A percentile compares a stretch with the other conserved stretches of the same genome.
phyloP scores from a whole-genome alignment of 2,113 vertebrate genomes.

The Chionomys nivalis region DNA sequence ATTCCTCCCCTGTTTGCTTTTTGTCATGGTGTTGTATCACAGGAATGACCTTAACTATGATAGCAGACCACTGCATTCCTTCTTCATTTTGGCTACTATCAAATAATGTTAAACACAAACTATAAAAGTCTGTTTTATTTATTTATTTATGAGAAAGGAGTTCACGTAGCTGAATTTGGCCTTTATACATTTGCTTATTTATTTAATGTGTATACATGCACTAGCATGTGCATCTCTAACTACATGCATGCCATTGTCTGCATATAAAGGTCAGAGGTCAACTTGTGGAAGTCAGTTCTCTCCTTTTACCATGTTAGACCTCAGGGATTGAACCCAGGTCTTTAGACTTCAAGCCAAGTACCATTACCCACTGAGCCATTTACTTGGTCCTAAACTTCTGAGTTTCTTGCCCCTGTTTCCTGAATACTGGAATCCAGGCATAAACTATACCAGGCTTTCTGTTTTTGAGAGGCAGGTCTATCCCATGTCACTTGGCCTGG shows the following conservation, averaged over 20 bases:
- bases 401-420: background rate
- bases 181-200: background rate
- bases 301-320: background rate
- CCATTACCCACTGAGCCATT: background rate
- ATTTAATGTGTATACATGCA: background rate
- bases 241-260: background rate
- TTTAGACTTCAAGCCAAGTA: background rate
- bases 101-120: constrained; percentile 35
- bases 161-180: background rate
- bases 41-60: background rate
- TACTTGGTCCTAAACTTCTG: background rate
- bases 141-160: background rate
- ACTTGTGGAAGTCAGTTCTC: background rate
- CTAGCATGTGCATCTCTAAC: too few species aligned
- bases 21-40: background rate
- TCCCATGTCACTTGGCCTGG: background rate
- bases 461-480: background rate
- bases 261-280: background rate
- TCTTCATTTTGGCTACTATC: background rate
- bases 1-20: background rate
- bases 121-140: background rate
- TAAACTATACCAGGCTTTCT: background rate
- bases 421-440: background rate
- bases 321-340: background rate
- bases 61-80: background rate